Base-by-base conservation (phyloP, 2,888 invertebrate genomes). In the Phoenoteleia sp. region DNA sequence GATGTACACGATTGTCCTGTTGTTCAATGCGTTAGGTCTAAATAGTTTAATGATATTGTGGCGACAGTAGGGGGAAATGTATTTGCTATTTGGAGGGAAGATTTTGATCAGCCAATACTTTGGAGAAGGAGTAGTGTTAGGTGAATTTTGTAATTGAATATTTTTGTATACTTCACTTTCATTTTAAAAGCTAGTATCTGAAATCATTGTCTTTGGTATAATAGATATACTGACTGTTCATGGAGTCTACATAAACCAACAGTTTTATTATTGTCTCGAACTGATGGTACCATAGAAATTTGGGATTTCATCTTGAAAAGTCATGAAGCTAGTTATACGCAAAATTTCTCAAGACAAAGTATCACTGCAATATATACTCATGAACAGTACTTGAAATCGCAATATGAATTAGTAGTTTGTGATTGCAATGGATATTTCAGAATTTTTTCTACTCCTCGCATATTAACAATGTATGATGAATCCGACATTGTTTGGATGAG, bases 161-260 rank as follows among this genome's bases (percentile, higher is more conserved):
- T n/a, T n/a, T n/a, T n/a, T n/a, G n/a, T n/a, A n/a, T n/a, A n/a
- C n/a, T n/a, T n/a, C n/a, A n/a, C n/a, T n/a, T n/a, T n/a, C n/a
- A n/a, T n/a, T n/a, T n/a, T n/a, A n/a, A n/a, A n/a, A n/a, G n/a
- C n/a, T n/a, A n/a, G n/a, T n/a, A n/a, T n/a, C n/a, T n/a, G n/a
- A n/a, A n/a, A n/a, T n/a, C n/a, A n/a, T n/a, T n/a, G n/a, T n/a
- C n/a, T n/a, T n/a, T n/a, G n/a, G n/a, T n/a, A n/a, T n/a, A n/a
- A n/a, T 33, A 94, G 94, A 71, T 94, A 97, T 84, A 96, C 96
- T 0, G 95, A 95, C 15, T 96, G 96, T 0, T 94, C 94, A 39
- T 98, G 98, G 98, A 97, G 97, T n/a, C 94, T 95, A n/a, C 95
- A 95, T 49, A 95, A 97, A 64, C 96, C 97, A 0, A 96, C 96